A percentile compares a stretch with the other conserved stretches of the same genome.
phyloP scores from a whole-genome alignment of 2,888 invertebrate species.

The Caenorhabditis afra region DNA sequence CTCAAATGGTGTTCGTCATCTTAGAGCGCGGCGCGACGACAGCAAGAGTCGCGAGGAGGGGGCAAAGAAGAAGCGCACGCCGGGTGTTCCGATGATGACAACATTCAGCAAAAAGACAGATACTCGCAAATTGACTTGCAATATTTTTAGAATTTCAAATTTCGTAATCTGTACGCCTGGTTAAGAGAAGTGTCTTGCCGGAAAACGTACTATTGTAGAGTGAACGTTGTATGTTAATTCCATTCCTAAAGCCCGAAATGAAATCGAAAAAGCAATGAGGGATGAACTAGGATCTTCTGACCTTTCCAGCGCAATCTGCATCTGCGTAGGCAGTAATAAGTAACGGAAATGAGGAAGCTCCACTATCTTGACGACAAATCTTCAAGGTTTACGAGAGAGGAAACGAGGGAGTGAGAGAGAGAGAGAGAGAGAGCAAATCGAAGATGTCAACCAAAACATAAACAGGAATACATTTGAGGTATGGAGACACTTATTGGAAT shows the following conservation, averaged over 20 bases:
- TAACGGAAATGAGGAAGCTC: too few species aligned
- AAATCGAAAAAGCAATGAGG: neutral
- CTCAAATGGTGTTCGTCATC: conserved; percentile 44
- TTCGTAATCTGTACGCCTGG: conserved; percentile 19
- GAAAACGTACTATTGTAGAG: too few species aligned
- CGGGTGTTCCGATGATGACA: conserved; percentile 49
- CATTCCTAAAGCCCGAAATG: neutral
- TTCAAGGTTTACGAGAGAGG: neutral
- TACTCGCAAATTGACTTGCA: conserved; percentile 32
- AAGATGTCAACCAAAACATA: conserved; percentile 32
- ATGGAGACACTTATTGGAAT: conserved; percentile 31
- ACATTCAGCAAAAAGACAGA: conserved; percentile 41
- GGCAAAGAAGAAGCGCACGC: neutral
- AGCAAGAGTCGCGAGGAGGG: neutral
- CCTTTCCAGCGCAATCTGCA: neutral
- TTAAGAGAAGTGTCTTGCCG: too few species aligned
- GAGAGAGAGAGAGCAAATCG: conserved; percentile 16
- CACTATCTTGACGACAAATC: too few species aligned
- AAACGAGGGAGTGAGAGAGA: neutral
- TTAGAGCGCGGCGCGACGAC: conserved; percentile 25
- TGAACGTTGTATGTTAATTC: too few species aligned
- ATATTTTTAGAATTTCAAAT: conserved; percentile 10
- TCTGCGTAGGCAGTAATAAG: too few species aligned
- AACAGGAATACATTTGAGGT: conserved; percentile 38
- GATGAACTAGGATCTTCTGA: neutral